Evolutionary conservation across 2,888 invertebrate genomes (phyloP).

Genomic region (Drosophila ochracea): DNA sequence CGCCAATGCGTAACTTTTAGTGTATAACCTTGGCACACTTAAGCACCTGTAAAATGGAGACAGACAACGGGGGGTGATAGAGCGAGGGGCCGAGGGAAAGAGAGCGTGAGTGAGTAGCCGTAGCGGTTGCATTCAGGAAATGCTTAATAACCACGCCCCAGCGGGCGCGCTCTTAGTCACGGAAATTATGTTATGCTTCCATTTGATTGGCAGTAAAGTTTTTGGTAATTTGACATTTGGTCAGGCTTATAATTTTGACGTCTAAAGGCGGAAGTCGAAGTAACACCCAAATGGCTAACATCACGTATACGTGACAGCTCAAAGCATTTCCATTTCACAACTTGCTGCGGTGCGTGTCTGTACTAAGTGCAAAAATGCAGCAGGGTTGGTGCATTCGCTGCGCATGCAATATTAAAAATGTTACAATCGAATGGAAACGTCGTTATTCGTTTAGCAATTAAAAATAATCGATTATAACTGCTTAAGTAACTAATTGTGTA

Average conservation of each 20-base stretch:
- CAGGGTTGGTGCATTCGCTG: slow-evolving; percentile 19
- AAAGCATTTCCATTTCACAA: background rate
- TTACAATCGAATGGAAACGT: background rate
- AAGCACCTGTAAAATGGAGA: background rate
- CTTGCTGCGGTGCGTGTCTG: slow-evolving; percentile 5
- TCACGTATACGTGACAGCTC: slow-evolving; percentile 26
- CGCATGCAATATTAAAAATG: background rate
- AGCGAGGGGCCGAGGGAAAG: background rate
- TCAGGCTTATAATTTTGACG: slow-evolving; percentile 39
- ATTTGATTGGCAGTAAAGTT: slow-evolving; percentile 47
- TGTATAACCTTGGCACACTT: slow-evolving; percentile 71
- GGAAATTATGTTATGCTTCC: slow-evolving; percentile 46
- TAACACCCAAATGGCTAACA: slow-evolving; percentile 5
- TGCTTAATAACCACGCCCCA: slow-evolving; percentile 36
- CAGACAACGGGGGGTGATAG: background rate
- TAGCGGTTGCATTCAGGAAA: slow-evolving; percentile 40
- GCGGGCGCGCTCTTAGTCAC: slow-evolving; percentile 14
- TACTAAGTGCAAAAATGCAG: background rate
- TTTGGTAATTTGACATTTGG: slow-evolving; percentile 64
- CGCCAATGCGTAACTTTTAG: slow-evolving; percentile 39
- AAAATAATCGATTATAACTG: background rate
- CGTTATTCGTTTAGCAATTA: background rate
- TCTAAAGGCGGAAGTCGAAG: slow-evolving; percentile 50
- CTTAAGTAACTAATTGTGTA: background rate
- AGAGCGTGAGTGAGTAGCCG: background rate